Base-by-base conservation (phyloP, 1,140 invertebrate species). In the Drosophila navojoa region DNA sequence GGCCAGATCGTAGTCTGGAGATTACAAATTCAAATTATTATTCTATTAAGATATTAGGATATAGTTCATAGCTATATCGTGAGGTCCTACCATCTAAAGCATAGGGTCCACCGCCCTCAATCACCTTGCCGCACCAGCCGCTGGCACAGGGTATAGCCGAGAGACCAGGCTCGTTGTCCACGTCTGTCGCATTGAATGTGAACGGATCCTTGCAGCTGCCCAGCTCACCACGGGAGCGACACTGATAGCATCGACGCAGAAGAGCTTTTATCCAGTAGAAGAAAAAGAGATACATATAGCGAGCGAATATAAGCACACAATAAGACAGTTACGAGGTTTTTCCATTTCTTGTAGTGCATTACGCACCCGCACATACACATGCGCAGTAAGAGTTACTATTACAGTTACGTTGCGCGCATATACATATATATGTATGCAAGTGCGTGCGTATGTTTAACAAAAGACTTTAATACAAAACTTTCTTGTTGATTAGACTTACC, bases 41-140 rank as follows among this genome's bases (percentile, higher is more conserved):
- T 22, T 22, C 2, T 11, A 54, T 38, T 50, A 11, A 58, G 3
- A 50, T 66, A 16, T 60, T 22, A 22, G 19, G 19, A 22, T 22
- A 22, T 22, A 22, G 19, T 22, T 22, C 3, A 22, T 22, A 22
- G 0, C 19, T 22, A 22, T 22, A 22, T 22, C 19, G 2, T 2
- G 19, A 81, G 76, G 67, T 57, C 11, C 69, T 90, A 94, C 93
- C 93, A 84, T 94, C 94, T 60, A 95, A 94, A 92, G 96, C 95
- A 68, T 95, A 94, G 52, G 95, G 93, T 90, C 94, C 95, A 71
- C 94, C 94, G 38, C 95, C 96, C 92, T 98, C 97, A 22, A 98
- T 95, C 44, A 97, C 95, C 94, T 98, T 98, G 7, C 96, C 96
- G 89, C 97, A 98, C 97, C 97, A 98, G 29, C 97, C 97, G 6